phyloP scores from a whole-genome alignment of 30 jellyfish, hydroid and myxozoan species.

The Sanderia malayensis region DNA sequence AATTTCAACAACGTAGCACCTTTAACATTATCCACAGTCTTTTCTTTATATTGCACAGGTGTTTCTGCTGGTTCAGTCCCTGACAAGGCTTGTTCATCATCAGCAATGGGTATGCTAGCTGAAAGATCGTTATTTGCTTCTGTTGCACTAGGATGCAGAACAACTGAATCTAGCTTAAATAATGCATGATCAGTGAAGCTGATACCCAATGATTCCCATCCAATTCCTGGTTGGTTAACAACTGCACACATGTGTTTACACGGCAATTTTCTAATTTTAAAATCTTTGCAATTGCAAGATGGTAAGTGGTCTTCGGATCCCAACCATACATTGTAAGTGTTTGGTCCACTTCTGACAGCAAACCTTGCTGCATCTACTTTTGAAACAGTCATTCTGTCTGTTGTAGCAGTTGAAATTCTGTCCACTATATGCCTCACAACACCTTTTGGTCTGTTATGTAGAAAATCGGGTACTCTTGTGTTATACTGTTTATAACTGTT shows the following conservation, averaged over 20 bases:
- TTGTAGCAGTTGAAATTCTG: constrained; percentile 6
- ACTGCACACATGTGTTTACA: constrained; percentile 41
- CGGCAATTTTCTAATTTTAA: constrained; percentile 8
- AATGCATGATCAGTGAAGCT: constrained; percentile 23
- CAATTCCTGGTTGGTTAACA: constrained; percentile 16
- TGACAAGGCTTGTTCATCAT: background rate
- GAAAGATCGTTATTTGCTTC: background rate
- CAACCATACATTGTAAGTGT: background rate
- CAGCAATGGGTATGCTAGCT: background rate
- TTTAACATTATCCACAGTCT: background rate
- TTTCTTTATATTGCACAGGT: background rate
- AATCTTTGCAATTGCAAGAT: constrained; percentile 36
- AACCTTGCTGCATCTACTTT: background rate
- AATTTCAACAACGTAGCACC: background rate
- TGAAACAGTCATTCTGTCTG: background rate
- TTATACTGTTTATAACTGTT: constrained; percentile 6
- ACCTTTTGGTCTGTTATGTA: constrained; percentile 23
- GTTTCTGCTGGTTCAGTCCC: background rate
- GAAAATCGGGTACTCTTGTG: constrained; percentile 5
- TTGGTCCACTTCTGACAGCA: constrained; percentile 12
- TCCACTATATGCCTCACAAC: constrained; percentile 12
- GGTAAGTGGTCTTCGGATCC: constrained; percentile 39
- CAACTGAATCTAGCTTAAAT: constrained; percentile 14
- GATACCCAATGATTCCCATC: constrained; percentile 24
- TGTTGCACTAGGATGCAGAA: background rate